Evolutionary conservation across 2,113 vertebrate genomes (phyloP).

Genomic region (Aplodontia rufa): DNA sequence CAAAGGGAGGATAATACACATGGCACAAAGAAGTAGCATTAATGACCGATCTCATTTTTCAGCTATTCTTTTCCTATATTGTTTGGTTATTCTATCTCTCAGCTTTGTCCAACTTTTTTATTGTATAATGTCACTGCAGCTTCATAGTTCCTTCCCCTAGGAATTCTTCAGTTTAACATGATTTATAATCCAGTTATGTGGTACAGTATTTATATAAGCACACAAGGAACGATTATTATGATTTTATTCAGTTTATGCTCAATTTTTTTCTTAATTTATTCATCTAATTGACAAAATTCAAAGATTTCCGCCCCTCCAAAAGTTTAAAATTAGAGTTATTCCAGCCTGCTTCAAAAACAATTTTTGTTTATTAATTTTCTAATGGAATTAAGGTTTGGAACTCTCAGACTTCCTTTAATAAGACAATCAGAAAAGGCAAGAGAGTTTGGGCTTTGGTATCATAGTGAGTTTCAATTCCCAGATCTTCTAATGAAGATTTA

Average conservation of each 20-base stretch:
- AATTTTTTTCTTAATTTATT: conserved; percentile 60
- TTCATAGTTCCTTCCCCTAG: not conserved
- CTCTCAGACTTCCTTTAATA: conserved; percentile 19
- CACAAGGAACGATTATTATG: conserved; percentile 2
- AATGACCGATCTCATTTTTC: not conserved
- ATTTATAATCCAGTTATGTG: conserved; percentile 13
- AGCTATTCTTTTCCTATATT: not conserved
- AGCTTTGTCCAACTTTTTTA: not conserved
- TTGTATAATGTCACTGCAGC: not conserved
- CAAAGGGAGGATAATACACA: not conserved
- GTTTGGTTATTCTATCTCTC: not conserved
- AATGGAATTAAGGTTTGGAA: not conserved
- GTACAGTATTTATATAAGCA: not conserved
- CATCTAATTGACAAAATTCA: not conserved
- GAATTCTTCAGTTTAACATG: not conserved
- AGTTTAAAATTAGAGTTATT: not conserved
- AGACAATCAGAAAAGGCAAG: not conserved
- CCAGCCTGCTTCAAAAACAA: not conserved
- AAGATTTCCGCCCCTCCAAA: not conserved
- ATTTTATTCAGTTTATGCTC: conserved; percentile 37
- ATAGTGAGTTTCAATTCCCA: not conserved
- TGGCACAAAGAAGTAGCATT: not conserved
- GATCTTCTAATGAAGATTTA: not conserved
- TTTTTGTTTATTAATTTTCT: conserved; percentile 2
- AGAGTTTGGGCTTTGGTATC: not conserved